phyloP scores from a whole-genome alignment of 2,113 vertebrate genomes.

The Recurvirostra avosetta region DNA sequence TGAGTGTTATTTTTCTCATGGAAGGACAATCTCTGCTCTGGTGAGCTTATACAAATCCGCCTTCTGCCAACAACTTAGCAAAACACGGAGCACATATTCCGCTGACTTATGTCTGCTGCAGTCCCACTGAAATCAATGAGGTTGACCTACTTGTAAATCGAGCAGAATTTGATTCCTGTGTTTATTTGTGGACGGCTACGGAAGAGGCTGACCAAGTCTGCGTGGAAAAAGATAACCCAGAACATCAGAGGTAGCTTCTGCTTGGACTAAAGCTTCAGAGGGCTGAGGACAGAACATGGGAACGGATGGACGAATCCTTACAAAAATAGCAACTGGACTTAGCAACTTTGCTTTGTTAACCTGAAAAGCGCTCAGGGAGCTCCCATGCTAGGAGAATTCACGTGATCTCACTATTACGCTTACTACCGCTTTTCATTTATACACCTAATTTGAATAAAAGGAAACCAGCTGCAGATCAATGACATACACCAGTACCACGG shows the following conservation, averaged over 20 bases:
- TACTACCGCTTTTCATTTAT: neutral
- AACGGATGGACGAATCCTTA: conserved; percentile 33
- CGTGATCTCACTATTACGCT: neutral
- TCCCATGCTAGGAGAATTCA: neutral
- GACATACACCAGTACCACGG: neutral
- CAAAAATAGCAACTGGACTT: neutral
- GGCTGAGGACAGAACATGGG: conserved; percentile 6
- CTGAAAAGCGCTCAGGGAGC: conserved; percentile 1
- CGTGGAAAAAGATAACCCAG: neutral
- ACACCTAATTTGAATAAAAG: neutral
- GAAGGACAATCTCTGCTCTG: neutral
- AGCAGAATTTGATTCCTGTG: conserved; percentile 31
- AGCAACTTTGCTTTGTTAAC: conserved; percentile 10
- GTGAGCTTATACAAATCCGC: conserved; percentile 16
- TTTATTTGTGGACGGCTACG: conserved; percentile 13
- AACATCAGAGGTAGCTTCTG: conserved; percentile 22
- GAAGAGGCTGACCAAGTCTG: neutral
- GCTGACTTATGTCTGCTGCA: conserved; percentile 53
- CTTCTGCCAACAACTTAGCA: conserved; percentile 52
- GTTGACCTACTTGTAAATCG: neutral
- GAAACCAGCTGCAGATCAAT: neutral
- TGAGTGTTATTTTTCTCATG: conserved; percentile 13
- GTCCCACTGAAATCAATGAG: conserved; percentile 11
- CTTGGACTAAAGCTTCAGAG: neutral
- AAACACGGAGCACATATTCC: conserved; percentile 20